phyloP scores from a whole-genome alignment of 1,140 invertebrate species.

The Euura saliciscinereae region DNA sequence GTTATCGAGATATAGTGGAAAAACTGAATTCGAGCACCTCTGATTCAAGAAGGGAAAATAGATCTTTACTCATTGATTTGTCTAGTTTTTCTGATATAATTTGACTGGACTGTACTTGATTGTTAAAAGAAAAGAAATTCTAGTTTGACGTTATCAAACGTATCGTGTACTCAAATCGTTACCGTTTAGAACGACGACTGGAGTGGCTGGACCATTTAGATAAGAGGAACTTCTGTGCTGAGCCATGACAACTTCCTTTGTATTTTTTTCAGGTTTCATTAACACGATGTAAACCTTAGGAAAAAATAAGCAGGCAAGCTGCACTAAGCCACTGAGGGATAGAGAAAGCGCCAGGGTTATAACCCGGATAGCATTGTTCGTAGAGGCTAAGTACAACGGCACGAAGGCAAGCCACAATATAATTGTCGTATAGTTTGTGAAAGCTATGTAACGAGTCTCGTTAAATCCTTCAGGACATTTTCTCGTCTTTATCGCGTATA shows the following conservation, averaged over 20 bases:
- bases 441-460: conserved; percentile 75
- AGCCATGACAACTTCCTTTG: conserved; percentile 66
- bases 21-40: too few relatives aligned
- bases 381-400: conserved; percentile 63
- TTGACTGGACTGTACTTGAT: too few relatives aligned
- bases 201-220: conserved; percentile 31
- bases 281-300: conserved; percentile 71
- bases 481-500: conserved; percentile 77
- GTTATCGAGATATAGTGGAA: too few relatives aligned
- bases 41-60: too few relatives aligned
- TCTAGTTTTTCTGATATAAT: too few relatives aligned
- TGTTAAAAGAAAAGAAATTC: not conserved
- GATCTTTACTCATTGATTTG: too few relatives aligned
- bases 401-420: conserved; percentile 80
- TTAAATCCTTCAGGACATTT: conserved; percentile 83
- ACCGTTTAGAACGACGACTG: conserved; percentile 37
- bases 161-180: conserved; percentile 10
- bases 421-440: conserved; percentile 80
- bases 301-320: conserved; percentile 65
- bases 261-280: conserved; percentile 73
- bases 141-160: not conserved
- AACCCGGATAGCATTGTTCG: conserved; percentile 63
- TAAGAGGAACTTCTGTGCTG: conserved; percentile 46
- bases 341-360: conserved; percentile 65
- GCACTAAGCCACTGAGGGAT: conserved; percentile 61